These are phyloP conservation scores for Catajapyx aquilonaris DNA, from an alignment of 1,140 invertebrate species.

Conservation along the genomic window DNA sequence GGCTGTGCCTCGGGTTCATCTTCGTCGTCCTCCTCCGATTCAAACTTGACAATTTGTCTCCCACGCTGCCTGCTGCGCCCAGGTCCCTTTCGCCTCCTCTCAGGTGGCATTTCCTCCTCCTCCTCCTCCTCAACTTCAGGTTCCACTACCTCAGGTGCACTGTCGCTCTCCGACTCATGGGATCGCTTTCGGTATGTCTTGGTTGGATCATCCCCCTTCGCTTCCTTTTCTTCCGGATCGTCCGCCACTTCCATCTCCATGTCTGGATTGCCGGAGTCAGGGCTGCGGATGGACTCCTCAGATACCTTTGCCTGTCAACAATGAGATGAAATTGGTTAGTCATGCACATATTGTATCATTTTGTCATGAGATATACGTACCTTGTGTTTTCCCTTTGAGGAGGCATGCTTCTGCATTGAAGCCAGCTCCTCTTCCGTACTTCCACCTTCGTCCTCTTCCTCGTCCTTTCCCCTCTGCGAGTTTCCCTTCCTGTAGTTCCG, in stretches of 20 bases:
- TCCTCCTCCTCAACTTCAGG: conserved; percentile 20
- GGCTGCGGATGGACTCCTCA: conserved; percentile 7
- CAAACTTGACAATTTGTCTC: no score
- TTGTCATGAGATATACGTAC: conserved; percentile 1
- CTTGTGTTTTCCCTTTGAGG: conserved; percentile 1
- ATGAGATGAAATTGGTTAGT: background rate
- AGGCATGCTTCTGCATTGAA: conserved; percentile 2
- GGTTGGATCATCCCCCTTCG: background rate
- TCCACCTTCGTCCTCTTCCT: background rate
- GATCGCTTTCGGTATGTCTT: background rate
- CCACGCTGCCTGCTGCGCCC: no score
- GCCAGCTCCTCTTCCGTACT: conserved; percentile 1
- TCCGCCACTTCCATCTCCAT: conserved; percentile 8
- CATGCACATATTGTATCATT: background rate
- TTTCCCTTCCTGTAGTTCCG: conserved; percentile 4
- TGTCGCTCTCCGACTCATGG: background rate
- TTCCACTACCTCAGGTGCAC: conserved; percentile 15
- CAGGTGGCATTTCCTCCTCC: conserved; percentile 23
- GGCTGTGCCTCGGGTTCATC: no score
- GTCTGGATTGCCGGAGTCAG: conserved; percentile 9
- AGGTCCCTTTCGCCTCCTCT: conserved; percentile 34
- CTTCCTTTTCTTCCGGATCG: conserved; percentile 4
- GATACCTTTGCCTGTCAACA: conserved; percentile 2
- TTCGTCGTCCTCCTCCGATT: no score
- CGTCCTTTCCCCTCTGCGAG: background rate